A percentile compares a stretch with the other conserved stretches of the same genome.
Evolutionary conservation across 2,888 invertebrate genomes (phyloP).

Genomic region (Aleiodes leptofemur): DNA sequence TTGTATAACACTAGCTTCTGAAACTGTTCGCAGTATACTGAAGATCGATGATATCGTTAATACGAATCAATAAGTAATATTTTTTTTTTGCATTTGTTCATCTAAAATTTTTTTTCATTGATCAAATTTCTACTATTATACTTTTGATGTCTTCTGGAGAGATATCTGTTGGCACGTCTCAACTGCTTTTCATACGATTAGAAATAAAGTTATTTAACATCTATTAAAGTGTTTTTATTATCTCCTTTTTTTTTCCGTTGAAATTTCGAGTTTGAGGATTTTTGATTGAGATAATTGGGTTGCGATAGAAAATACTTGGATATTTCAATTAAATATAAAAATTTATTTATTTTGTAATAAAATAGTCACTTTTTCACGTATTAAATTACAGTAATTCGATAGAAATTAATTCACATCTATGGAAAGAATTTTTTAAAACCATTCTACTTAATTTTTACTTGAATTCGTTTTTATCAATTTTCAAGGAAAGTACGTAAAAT

Average conservation of each 20-base stretch:
- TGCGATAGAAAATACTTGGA: background rate
- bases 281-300: background rate
- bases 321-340: slow-evolving; percentile 19
- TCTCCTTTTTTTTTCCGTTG: background rate
- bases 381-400: slow-evolving; percentile 11
- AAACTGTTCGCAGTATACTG: slow-evolving; percentile 97
- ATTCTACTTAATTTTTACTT: background rate
- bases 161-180: background rate
- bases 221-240: background rate
- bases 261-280: no score
- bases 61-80: slow-evolving; percentile 68
- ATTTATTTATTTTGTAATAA: slow-evolving; percentile 37
- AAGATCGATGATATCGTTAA: slow-evolving; percentile 99
- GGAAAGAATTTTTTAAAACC: background rate
- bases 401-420: background rate
- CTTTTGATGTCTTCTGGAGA: background rate
- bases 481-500: background rate
- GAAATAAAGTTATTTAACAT: slow-evolving; percentile 29
- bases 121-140: background rate
- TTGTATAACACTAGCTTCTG: slow-evolving; percentile 95
- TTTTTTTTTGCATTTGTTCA: slow-evolving; percentile 4
- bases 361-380: slow-evolving; percentile 29
- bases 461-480: background rate
- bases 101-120: background rate
- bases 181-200: slow-evolving; percentile 32